Evolutionary conservation across 1,140 invertebrate species (phyloP), one percentile per base, ranked within the genome.

Genomic region (Marisa cornuarietis): DNA sequence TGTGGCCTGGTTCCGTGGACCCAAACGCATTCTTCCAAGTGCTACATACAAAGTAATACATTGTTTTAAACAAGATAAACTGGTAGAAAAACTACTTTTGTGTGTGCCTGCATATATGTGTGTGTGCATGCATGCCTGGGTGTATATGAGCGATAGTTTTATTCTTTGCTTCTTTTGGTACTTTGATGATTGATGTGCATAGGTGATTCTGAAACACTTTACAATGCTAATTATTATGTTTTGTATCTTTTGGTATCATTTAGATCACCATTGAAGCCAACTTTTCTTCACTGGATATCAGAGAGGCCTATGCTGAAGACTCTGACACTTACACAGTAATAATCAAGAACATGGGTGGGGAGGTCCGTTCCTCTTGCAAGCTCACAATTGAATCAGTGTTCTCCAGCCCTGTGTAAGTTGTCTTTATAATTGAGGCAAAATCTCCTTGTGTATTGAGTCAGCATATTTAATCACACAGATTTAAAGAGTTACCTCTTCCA

Each of bases 251-350:
- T 76, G 62, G 18, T 78, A 81, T 62, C 66, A 83, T 85, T 26
- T 80, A 91, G 89, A 89, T 91, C 49, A 84, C 86, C 52, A 88
- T 88, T 31, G 87, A 88, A 61, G 76, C 83, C 6, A 90, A 88
- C 65, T 85, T 84, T 72, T 89, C 89, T 16, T 83, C 96, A 7
- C 91, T 99, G 26, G 95, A 98, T 31, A 98, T 99, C 82, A 94
- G 95, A 76, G 98, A 99, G 93, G 96, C 98, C 1, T 98, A 97
- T 91, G 96, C 97, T 0, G 98, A 99, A 93, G 98, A 99, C 91
- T 96, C 97, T 5, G 98, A 97, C 6, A 95, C 95, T 69, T 99
- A 98, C 90, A 99, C 97, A 0, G 98, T 97, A 86, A 96, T 99
- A 20, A 96, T 97, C 20, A 98, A 98, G 89, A 99, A 99, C 90